Percentiles rank a stretch among this genome's conserved stretches.
Evolutionary conservation across 2,113 vertebrate species (phyloP).

Genomic region (Galeopterus variegatus): DNA sequence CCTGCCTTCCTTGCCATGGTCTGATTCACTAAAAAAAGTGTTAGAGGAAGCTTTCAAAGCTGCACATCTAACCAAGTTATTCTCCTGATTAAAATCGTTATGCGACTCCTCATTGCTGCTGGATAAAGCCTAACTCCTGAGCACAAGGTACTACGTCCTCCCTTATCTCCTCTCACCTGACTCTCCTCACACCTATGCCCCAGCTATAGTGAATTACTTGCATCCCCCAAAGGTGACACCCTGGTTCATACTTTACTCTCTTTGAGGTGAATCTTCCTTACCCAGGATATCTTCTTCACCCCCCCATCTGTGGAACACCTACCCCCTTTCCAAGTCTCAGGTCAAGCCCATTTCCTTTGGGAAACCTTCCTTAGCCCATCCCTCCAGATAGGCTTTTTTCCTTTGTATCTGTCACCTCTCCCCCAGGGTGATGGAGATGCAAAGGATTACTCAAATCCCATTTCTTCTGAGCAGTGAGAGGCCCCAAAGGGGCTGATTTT

Average conservation of each 20-base stretch:
- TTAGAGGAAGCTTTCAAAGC: neutral
- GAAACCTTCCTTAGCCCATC: neutral
- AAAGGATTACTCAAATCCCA: no score
- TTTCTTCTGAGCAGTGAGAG: no score
- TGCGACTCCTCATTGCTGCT: neutral
- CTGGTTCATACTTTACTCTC: neutral
- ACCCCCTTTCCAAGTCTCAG: neutral
- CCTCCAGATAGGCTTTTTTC: neutral
- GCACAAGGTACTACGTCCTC: neutral
- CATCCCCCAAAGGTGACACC: neutral
- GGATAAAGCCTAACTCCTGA: neutral
- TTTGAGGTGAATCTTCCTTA: neutral
- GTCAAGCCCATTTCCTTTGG: neutral
- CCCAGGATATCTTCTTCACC: neutral
- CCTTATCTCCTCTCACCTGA: neutral
- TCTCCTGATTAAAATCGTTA: neutral
- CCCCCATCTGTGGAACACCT: neutral
- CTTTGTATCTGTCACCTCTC: neutral
- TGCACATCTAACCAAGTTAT: neutral
- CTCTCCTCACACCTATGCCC: neutral
- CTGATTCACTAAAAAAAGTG: neutral
- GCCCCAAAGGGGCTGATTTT: no score
- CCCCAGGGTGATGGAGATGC: no score
- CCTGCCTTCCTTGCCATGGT: neutral
- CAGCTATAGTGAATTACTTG: neutral